These are phyloP conservation scores for Limanda limanda DNA, from an alignment of 2,113 vertebrate species.

Conservation along the genomic window DNA sequence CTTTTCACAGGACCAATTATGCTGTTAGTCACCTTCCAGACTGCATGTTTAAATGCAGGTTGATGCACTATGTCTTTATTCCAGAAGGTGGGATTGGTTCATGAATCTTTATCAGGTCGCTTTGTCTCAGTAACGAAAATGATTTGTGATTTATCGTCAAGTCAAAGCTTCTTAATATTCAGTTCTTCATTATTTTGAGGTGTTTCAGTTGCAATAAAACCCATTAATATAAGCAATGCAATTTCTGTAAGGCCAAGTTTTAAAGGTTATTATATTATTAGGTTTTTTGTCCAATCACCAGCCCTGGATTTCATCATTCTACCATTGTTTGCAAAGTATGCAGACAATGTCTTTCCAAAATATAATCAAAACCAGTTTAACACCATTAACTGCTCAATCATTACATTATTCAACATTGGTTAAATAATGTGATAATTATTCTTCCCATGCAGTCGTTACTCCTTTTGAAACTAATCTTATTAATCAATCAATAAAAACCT, in stretches of 20 bases:
- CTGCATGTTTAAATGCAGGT: constrained; percentile 1
- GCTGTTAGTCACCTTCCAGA: constrained; percentile 12
- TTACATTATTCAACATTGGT: background rate
- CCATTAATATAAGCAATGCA: too few relatives aligned
- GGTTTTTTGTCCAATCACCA: too few relatives aligned
- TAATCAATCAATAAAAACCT: too few relatives aligned
- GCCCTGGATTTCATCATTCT: too few relatives aligned
- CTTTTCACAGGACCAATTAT: constrained; percentile 40
- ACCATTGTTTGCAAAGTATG: too few relatives aligned
- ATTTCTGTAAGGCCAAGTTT: too few relatives aligned
- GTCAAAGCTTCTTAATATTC: background rate
- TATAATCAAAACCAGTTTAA: background rate
- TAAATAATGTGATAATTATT: too few relatives aligned
- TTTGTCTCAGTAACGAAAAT: background rate
- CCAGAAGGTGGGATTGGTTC: background rate
- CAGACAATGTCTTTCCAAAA: background rate
- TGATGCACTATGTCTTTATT: background rate
- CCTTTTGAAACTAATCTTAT: too few relatives aligned
- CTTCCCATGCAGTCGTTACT: too few relatives aligned
- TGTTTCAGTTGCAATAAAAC: too few relatives aligned
- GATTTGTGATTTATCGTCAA: background rate
- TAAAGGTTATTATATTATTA: too few relatives aligned
- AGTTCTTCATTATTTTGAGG: too few relatives aligned
- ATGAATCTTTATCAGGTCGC: background rate
- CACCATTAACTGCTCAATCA: background rate